phyloP scores from a whole-genome alignment of 1,140 invertebrate genomes.

The Ostrea denselamellosa region DNA sequence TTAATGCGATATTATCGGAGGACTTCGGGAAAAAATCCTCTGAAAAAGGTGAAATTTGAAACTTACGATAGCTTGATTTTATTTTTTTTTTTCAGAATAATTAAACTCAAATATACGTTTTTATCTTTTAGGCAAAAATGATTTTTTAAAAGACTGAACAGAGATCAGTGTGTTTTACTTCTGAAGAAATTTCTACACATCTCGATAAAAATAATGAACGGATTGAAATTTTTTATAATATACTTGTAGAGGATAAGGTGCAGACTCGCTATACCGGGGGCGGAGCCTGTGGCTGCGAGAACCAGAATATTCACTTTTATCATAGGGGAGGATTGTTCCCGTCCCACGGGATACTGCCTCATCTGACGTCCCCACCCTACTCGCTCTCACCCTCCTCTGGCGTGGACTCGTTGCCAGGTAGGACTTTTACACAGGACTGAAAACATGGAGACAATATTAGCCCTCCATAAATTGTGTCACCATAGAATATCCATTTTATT shows the following conservation, averaged over 20 bases:
- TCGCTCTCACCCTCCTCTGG: background rate
- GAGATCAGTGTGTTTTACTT: too few species aligned
- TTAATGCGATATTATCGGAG: conserved; percentile 69
- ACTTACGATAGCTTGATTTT: background rate
- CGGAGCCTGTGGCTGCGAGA: conserved; percentile 1
- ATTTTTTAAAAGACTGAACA: too few species aligned
- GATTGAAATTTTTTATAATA: background rate
- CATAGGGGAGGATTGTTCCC: background rate
- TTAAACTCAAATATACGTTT: background rate
- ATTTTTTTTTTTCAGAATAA: background rate
- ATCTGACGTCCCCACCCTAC: background rate
- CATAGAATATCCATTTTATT: too few species aligned
- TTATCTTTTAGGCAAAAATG: too few species aligned
- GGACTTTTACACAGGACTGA: background rate
- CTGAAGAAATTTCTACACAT: too few species aligned
- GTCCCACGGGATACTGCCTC: background rate
- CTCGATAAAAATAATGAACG: too few species aligned
- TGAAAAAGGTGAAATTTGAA: conserved; percentile 57
- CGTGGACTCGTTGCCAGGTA: conserved; percentile 12
- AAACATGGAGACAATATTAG: too few species aligned
- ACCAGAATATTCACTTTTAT: background rate
- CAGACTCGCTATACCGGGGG: background rate
- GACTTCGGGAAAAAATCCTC: conserved; percentile 64
- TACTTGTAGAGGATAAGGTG: background rate
- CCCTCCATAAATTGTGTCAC: too few species aligned